Base-by-base conservation (phyloP, 2,113 vertebrate species). In the Nettapus auritus region DNA sequence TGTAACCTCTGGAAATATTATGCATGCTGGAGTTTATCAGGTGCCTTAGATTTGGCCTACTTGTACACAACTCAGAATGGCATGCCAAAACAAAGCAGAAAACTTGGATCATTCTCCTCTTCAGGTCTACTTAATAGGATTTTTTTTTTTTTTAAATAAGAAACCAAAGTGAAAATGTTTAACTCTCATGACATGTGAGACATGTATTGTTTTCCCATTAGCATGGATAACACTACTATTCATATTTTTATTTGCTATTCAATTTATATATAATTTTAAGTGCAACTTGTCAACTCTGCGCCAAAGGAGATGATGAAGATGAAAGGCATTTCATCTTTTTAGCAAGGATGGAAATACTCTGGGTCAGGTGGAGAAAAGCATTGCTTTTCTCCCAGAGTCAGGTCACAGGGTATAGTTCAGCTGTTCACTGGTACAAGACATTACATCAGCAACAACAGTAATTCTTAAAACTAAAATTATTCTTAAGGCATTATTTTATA, bases 391-490 rank as follows among this genome's bases (percentile, higher is more conserved):
- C 40, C 82, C 0, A 18, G 82, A 79, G 31, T 34, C 60, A 91
- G 34, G 53, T 69, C 90, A 92, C 12, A 69, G 33, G 75, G 64
- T 14, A 46, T 5, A 88, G 57, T 42, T 80, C 48, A 59, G 21
- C 29, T 22, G 4, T 56, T 82, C 62, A 60, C 26, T 44, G 55
- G 4, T 78, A 26, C 21, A 94, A 71, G 9, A 60, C 7, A 88
- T 94, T 18, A 76, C 86, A 90, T 29, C 13, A 36, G 86, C 56
- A 87, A 83, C 44, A 77, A 11, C 60, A 68, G 38, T 38, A 80
- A 60, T 48, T 88, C 25, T 78, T 93, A 82, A 90, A 94, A 74
- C 36, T 68, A 42, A 59, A 94, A 88, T 89, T 85, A 79, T 84
- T 77, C 36, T 75, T 84, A 81, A 5, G 28, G n/a, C 44, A 77